These are phyloP conservation scores for Cordilura impudica DNA, from an alignment of 2,888 invertebrate genomes.

Conservation along the genomic window DNA sequence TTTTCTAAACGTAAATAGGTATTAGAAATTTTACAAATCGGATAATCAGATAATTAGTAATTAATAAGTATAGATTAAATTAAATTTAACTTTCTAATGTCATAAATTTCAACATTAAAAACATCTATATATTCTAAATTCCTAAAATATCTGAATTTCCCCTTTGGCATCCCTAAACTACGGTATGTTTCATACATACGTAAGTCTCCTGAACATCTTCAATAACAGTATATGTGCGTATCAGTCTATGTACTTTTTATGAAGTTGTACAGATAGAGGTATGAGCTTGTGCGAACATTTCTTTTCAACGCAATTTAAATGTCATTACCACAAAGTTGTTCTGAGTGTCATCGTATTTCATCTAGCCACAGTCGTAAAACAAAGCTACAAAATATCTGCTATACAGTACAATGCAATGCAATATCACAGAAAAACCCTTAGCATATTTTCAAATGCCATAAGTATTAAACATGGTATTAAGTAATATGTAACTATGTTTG, in stretches of 20 bases:
- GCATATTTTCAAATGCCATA: conserved; percentile 35
- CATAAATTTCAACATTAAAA: too few relatives aligned
- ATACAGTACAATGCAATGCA: background rate
- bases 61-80: too few relatives aligned
- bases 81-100: too few relatives aligned
- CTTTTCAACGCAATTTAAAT: conserved; percentile 68
- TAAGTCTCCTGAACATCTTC: too few relatives aligned
- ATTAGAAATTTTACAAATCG: too few relatives aligned
- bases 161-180: too few relatives aligned
- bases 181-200: too few relatives aligned
- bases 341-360: conserved; percentile 53
- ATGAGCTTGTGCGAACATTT: conserved; percentile 60
- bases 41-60: too few relatives aligned
- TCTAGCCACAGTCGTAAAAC: conserved; percentile 19
- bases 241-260: background rate
- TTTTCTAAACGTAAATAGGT: too few relatives aligned
- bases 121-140: too few relatives aligned
- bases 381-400: background rate
- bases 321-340: conserved; percentile 68
- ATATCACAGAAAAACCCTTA: conserved; percentile 24
- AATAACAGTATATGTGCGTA: too few relatives aligned
- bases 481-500: background rate
- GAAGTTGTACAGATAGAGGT: conserved; percentile 26
- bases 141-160: too few relatives aligned
- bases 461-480: background rate